Evolutionary conservation across 53 echinoderm and acorn worm species (phyloP), one percentile per base, ranked within the genome.

Genomic region (Hippasteria phrygiana): DNA sequence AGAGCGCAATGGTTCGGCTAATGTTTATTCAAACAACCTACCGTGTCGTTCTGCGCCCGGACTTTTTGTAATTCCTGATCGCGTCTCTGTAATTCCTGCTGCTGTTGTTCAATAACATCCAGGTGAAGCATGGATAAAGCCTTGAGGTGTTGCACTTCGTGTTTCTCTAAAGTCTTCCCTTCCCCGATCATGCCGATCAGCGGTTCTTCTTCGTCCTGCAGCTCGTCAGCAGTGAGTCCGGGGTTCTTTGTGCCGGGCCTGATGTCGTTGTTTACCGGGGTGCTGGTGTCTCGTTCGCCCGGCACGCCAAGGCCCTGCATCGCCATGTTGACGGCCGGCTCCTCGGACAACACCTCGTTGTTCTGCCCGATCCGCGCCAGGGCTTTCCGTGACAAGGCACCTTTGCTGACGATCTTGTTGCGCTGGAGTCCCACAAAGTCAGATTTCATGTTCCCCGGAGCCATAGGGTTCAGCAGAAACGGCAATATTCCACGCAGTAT

Each of bases 361-460:
- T 72, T 69, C 8, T 73, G 69, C 77, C 88, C 94, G 84, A 88
- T 92, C 66, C 92, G 87, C 29, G 88, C 63, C 62, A 74, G 67
- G 29, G 88, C 71, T 77, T 95, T 95, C 18, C 93, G 92, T 74
- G 89, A 88, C 54, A 93, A 62, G 80, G 88, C 92, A 39, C 90
- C 74, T 80, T 93, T 95, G 53, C 90, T 86, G 54, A 78, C 87
- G 86, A 91, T 87, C 82, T 94, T 94, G 77, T 78, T 93, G 34
- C 94, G 92, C 82, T 93, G 96, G 31, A 90, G 78, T 92, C 98
- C 95, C 46, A 97, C 92, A 88, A 95, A 88, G 54, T 93, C 96
- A 92, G 94, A 92, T 79, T 94, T 96, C 91, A 96, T 91, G 91
- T 94, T 99, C 85, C 99, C 99, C 13, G 96, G 96, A 93, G 99